Evolutionary conservation across 2,888 invertebrate species (phyloP), one percentile per base, ranked within the genome.

Genomic region (Lacanobia wlatinum): DNA sequence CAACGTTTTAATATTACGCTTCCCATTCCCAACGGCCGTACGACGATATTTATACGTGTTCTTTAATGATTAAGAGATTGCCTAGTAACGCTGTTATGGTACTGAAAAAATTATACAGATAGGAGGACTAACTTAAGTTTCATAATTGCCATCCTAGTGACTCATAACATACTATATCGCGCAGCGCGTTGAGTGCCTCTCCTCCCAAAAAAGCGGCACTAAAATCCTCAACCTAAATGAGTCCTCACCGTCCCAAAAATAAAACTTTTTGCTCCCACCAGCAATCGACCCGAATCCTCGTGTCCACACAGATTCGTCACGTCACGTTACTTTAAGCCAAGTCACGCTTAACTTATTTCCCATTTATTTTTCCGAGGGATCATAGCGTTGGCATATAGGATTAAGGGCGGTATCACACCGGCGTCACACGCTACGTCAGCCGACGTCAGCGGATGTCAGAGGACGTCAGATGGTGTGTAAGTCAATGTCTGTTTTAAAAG

Each of bases 401-500:
- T 84, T 82, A 74, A 74, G 70, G 80, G 67, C 52, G 61, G 67
- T 73, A 66, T 76, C 83, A 76, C 75, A 79, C 65, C 52, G 63
- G 28, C 50, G 63, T 78, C 73, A 63, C 66, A 14, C 50, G 64
- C 52, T 28, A 79, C 70, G 43, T 76, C 70, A 61, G 40, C 38
- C 48, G 46, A 48, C 48, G 79, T 78, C 78, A 72, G 78, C 23
- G 63, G n/a, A 43, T 61, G 82, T 80, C 78, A 72, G 78, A 34
- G 58, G n/a, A 34, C 64, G 82, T 80, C 82, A 58, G 23, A 23
- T 61, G 46, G 40, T 34, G 50, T 69, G 79, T 80, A 70, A 80
- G 83, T 79, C 80, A 82, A 70, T 74, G 83, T 79, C 83, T 61
- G 79, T 74, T 82, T 82, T 70, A 64, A 79, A 73, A 82, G 83